Evolutionary conservation across 2,113 vertebrate species (phyloP), one percentile per base, ranked within the genome.

Genomic region (Atrichornis clamosus): DNA sequence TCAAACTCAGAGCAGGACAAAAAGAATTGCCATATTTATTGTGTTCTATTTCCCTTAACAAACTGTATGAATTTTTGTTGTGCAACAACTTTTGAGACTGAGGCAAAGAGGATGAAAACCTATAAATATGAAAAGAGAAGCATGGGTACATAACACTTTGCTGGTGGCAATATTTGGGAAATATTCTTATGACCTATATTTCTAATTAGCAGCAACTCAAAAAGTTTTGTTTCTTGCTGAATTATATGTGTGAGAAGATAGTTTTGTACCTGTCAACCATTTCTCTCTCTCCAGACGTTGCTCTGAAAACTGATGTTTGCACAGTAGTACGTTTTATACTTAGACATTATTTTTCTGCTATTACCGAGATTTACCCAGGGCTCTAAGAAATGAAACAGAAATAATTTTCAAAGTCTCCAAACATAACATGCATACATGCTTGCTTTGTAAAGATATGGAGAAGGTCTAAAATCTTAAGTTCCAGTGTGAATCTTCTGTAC

Each of bases 261-360:
- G 4, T n/a, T 84, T 62, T 72, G 2, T n/a, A 33, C 33, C 33
- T 67, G 3, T 70, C 2, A 3, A 56, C 17, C 2, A 9, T 47
- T 64, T 70, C 7, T 74, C 11, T 52, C 14, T 56, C 52, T 87
- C 5, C 18, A 74, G 18, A 33, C 21, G 10, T 19, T 64, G 13
- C 44, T 37, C 26, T 62, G 46, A 87, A 92, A 85, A 30, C 7
- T 33, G 44, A 2, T 68, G 39, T 24, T 88, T 49, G 7, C 27
- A 27, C 35, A 18, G 6, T 49, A 42, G 8, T 22, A 55, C 0
- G 0, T 18, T 27, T 37, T 52, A 44, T 12, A 44, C 2, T 44
- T 47, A 27, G 26, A 52, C 4, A 19, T 32, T 24, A 27, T 52
- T 75, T 77, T 93, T 78, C n/a, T 80, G 17, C 13, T 28, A 28